These are phyloP conservation scores for Oxycera nigricornis DNA, from an alignment of 2,888 invertebrate species.

Conservation along the genomic window DNA sequence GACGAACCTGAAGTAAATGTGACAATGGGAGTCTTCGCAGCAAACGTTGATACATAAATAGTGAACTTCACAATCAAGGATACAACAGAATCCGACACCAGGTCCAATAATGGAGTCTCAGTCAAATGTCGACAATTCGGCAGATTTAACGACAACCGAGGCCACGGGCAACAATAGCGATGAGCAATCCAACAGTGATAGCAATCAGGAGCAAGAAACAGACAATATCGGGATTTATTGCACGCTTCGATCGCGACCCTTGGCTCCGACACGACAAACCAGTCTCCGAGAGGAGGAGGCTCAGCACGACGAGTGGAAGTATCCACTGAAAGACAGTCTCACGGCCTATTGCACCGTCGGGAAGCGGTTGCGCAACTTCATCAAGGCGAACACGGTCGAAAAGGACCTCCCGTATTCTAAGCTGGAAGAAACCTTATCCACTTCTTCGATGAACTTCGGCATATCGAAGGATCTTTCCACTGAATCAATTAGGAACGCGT, in stretches of 20 bases:
- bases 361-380: conserved; percentile 42
- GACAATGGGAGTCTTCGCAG: not conserved
- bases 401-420: conserved; percentile 42
- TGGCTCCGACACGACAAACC: not conserved
- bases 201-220: conserved; percentile 19
- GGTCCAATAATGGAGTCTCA: not conserved
- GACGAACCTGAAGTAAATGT: too few relatives aligned
- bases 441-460: conserved; percentile 47
- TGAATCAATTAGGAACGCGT: conserved; percentile 57
- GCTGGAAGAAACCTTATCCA: conserved; percentile 34
- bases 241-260: conserved; percentile 40
- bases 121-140: conserved; percentile 2
- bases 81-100: not conserved
- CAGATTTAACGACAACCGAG: not conserved
- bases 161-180: conserved; percentile 36
- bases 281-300: not conserved
- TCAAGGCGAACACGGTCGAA: conserved; percentile 24
- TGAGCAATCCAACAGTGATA: conserved; percentile 27
- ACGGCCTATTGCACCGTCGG: conserved; percentile 43
- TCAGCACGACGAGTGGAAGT: not conserved
- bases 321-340: conserved; percentile 35
- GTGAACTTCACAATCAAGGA: conserved; percentile 1
- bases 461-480: conserved; percentile 57
- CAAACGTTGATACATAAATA: not conserved
- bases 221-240: conserved; percentile 43